These are phyloP conservation scores for Itoplectis maculator DNA, from an alignment of 2,888 invertebrate genomes.

Conservation along the genomic window DNA sequence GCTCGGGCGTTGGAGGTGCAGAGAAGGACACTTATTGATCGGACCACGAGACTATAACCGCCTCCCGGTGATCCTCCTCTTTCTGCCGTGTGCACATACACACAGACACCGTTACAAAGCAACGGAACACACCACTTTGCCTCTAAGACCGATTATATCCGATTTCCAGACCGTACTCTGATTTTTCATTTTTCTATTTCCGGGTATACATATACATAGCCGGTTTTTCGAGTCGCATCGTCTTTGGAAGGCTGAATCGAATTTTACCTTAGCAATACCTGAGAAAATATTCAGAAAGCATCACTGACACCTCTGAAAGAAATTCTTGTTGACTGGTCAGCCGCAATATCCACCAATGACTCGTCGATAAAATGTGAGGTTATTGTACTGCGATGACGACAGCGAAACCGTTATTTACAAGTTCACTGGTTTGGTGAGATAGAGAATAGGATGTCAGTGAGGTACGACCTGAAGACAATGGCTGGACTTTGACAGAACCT, in stretches of 20 bases:
- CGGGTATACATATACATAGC: not conserved
- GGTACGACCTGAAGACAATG: not conserved
- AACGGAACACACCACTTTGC: not conserved
- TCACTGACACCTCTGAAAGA: not conserved
- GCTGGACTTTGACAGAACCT: not conserved
- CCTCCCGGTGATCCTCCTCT: conserved; percentile 51
- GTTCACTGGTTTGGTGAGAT: not conserved
- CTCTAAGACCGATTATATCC: not conserved
- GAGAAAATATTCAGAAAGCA: not conserved
- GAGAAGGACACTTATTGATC: conserved; percentile 75
- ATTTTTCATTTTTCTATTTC: not conserved
- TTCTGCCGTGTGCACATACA: conserved; percentile 10
- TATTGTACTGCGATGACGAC: not conserved
- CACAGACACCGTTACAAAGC: conserved; percentile 2
- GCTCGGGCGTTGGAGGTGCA: conserved; percentile 70
- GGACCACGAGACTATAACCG: conserved; percentile 71
- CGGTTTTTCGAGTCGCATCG: not conserved
- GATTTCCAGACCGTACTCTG: not conserved
- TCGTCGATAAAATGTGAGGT: not conserved
- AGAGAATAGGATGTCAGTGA: not conserved
- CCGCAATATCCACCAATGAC: not conserved
- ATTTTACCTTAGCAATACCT: not conserved
- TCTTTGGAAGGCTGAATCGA: too few relatives aligned
- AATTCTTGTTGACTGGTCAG: not conserved
- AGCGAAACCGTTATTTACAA: not conserved